A percentile compares a stretch with the other conserved stretches of the same genome.
phyloP scores from a whole-genome alignment of 2,797 vertebrate species.

The Notoglanidium macrostoma region DNA sequence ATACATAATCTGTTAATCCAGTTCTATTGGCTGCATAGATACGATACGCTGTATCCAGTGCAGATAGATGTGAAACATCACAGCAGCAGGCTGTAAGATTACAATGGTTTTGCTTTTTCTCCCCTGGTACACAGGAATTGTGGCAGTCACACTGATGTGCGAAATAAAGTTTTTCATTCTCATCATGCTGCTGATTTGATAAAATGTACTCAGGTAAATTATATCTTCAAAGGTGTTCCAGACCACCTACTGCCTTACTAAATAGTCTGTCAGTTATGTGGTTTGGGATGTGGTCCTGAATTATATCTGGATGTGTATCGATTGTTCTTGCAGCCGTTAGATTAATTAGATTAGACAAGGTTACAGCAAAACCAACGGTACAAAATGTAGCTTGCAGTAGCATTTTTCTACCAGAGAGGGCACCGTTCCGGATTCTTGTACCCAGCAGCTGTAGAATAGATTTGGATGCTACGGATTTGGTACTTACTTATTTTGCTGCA shows the following conservation, averaged over 20 bases:
- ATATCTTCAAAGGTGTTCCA: background rate
- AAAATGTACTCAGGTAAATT: background rate
- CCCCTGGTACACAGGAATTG: background rate
- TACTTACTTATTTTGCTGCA: background rate
- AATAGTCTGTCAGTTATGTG: background rate
- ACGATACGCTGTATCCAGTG: background rate
- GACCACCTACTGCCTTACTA: background rate
- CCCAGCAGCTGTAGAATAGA: background rate
- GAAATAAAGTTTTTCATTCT: background rate
- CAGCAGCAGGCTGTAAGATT: background rate
- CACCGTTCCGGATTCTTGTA: background rate
- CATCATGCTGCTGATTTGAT: background rate
- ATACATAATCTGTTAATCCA: background rate
- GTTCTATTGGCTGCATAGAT: background rate
- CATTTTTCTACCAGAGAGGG: conserved; percentile 7
- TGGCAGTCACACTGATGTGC: background rate
- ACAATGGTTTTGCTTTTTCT: background rate
- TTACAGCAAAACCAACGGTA: background rate
- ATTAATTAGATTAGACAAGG: background rate
- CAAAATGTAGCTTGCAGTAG: background rate
- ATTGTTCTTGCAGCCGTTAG: background rate
- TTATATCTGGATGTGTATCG: background rate
- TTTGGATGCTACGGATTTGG: background rate
- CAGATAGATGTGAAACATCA: background rate
- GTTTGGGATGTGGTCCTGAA: background rate